Base-by-base conservation (phyloP, 2,888 invertebrate genomes). In the Timandra comae region DNA sequence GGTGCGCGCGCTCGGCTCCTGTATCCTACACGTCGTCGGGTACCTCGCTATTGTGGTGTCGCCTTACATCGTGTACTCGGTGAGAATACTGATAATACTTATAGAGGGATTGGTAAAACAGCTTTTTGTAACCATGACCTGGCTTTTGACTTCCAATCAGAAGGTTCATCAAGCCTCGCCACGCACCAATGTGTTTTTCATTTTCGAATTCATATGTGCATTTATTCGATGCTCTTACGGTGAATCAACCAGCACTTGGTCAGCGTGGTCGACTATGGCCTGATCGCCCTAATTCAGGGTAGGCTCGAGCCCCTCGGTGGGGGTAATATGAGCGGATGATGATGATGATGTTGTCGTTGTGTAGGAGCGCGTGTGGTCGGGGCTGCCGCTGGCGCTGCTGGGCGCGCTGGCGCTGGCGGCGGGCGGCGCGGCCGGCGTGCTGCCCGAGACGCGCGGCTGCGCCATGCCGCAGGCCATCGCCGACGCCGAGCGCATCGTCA, bases 11-110 rank as follows among this genome's bases (percentile, higher is more conserved):
- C 72, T 79, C 1, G 84, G 79, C 33, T 72, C 78, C 8, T 74
- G 81, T 11, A 54, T 81, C 2, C 52, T 85, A n/a, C 84, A 84
- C 56, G 76, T 78, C 61, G 81, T 74, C 41, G 84, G 82, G 0
- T 84, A 75, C 46, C 53, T 81, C 7, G 75, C 73, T 2, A 66
- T 78, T 1, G 56, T 77, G 16, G 40, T 85, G 2, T 81, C 84
- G 7, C 84, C 84, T 0, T 82, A 75, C 47, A 70, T 84, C 12
- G 79, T 82, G 0, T 84, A 68, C 38, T 82, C 82, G 39, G 84
- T 85, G 32, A 57, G 69, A 46, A 5, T 3, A 27, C 2, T 20
- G 7, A 11, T n/a, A n/a, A n/a, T n/a, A n/a, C n/a, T n/a, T n/a
- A n/a, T n/a, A n/a, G n/a, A n/a, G n/a, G n/a, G n/a, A n/a, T n/a